Evolutionary conservation across 2,113 vertebrate species (phyloP), one percentile per base, ranked within the genome.

Genomic region (Neopipo cinnamomea): DNA sequence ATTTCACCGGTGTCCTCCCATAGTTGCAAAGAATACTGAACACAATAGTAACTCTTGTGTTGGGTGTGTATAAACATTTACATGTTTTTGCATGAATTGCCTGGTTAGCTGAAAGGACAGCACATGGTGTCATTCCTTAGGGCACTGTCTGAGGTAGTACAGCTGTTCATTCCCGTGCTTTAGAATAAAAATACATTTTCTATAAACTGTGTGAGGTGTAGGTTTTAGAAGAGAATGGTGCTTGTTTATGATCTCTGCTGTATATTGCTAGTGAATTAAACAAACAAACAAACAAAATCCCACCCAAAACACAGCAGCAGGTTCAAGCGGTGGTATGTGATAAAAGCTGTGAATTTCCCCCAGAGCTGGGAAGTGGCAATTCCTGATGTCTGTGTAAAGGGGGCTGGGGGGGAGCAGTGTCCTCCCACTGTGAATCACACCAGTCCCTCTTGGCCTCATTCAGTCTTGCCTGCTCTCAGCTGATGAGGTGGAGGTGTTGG

Each of bases 11-110:
- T 55, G 14, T 21, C 49, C 42, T 27, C 0, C 46, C n/a, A 21
- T 30, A 2, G 46, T 46, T 33, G 39, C 0, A 2, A 8, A 31
- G 56, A 15, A 1, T 31, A 4, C 1, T 16, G 22, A 17, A 28
- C 22, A 49, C 28, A 12, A 0, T 8, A 5, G 37, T 33, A 66
- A 27, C 33, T 14, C 39, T 46, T 12, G 5, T 62, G 42, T 31
- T 42, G 39, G 39, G 18, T 23, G 22, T 30, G 24, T 42, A 8
- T 62, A 47, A 33, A 17, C 25, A 41, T 14, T 46, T 35, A 19
- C 0, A 0, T 41, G 5, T 17, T 53, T 77, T 55, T 9, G 13
- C 25, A 21, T 15, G 4, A 77, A 44, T 37, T 76, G 47, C n/a
- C 24, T 47, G 25, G 14, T 55, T 83, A 53, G 14, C 50, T 70